A percentile compares a stretch with the other conserved stretches of the same genome.
Evolutionary conservation across 2,888 invertebrate genomes (phyloP).

Genomic region (Andrena minutula): DNA sequence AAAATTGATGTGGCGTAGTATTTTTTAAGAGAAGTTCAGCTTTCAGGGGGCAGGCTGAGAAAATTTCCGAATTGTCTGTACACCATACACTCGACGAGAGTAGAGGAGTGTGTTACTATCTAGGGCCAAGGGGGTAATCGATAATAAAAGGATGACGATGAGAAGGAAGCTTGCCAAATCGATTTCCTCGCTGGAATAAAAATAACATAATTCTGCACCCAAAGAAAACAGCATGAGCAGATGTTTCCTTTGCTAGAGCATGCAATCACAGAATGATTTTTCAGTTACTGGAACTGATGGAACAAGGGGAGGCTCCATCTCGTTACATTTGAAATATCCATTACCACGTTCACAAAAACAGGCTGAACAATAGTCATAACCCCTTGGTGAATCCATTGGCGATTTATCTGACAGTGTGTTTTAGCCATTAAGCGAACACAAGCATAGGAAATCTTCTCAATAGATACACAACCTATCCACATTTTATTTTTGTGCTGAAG

Average conservation of each 20-base stretch:
- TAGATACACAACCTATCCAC: no score
- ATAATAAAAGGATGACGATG: constrained; percentile 46
- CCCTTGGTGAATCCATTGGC: no score
- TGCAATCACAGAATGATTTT: not conserved
- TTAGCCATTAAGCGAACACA: no score
- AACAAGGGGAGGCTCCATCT: no score
- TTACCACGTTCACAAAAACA: not conserved
- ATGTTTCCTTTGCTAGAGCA: constrained; percentile 8
- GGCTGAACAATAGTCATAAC: not conserved
- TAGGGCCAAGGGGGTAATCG: constrained; percentile 37
- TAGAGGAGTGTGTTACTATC: constrained; percentile 22
- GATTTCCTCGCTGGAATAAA: constrained; percentile 42
- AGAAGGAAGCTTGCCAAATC: constrained; percentile 53
- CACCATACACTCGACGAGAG: constrained; percentile 2
- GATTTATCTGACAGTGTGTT: no score
- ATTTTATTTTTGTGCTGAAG: no score
- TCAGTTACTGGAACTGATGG: constrained; percentile 5
- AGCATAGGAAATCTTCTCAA: no score
- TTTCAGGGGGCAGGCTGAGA: no score
- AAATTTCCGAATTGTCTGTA: constrained; percentile 1
- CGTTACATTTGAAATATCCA: not conserved
- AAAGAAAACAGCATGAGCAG: constrained; percentile 1
- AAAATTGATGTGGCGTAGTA: no score
- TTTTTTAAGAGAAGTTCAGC: no score
- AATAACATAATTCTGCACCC: constrained; percentile 32